A percentile compares a stretch with the other conserved stretches of the same genome.
phyloP scores from a whole-genome alignment of 1,140 invertebrate species.

The Arion vulgaris region DNA sequence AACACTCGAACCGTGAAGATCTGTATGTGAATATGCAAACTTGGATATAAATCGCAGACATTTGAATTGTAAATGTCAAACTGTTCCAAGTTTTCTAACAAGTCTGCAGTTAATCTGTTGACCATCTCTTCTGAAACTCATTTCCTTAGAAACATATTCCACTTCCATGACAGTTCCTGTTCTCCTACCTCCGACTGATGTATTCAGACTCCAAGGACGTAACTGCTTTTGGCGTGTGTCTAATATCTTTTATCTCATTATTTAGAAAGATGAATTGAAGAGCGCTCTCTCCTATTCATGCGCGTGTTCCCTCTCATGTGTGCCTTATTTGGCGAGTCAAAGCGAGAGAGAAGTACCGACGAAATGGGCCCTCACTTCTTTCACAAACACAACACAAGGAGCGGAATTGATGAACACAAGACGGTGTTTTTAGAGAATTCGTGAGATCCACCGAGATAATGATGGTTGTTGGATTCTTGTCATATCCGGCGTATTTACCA shows the following conservation, averaged over 20 bases:
- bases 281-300: slow-evolving; percentile 29
- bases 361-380: slow-evolving; percentile 27
- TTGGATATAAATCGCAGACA: too few species aligned
- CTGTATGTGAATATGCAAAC: too few species aligned
- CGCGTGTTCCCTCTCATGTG: slow-evolving; percentile 21
- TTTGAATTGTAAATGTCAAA: neutral
- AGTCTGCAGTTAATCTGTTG: too few species aligned
- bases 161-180: neutral
- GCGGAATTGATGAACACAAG: slow-evolving; percentile 38
- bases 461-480: slow-evolving; percentile 22
- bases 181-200: neutral
- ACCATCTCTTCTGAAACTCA: too few species aligned
- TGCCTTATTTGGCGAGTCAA: slow-evolving; percentile 36
- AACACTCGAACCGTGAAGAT: too few species aligned
- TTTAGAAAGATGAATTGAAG: neutral
- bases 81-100: too few species aligned
- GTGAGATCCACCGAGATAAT: slow-evolving; percentile 24
- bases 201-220: neutral
- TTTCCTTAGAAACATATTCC: neutral
- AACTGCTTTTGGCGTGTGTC: neutral
- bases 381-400: slow-evolving; percentile 37
- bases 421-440: slow-evolving; percentile 24
- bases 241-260: neutral
- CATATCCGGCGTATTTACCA: slow-evolving; percentile 33
- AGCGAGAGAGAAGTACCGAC: slow-evolving; percentile 2